Conservation (phyloP, 2,113 vertebrate species). For the Otus sunia region DNA sequence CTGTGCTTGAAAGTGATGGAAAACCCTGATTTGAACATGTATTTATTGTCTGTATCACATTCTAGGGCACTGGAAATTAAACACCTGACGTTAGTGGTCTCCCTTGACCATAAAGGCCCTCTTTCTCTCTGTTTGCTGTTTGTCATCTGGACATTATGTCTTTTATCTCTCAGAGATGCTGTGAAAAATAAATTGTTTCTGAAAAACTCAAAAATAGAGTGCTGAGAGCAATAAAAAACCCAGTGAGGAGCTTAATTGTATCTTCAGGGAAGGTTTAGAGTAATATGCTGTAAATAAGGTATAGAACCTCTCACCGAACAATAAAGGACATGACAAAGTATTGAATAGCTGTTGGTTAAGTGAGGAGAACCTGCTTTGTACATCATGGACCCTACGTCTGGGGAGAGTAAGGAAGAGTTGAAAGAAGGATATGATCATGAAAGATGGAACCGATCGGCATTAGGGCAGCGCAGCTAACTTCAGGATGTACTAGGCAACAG, state of each 20-base stretch:
- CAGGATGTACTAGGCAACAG: too few species aligned
- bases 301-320: neutral
- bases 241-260: constrained; percentile 8
- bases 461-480: neutral
- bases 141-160: constrained; percentile 5
- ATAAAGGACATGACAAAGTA: neutral
- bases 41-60: neutral
- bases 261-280: neutral
- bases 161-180: constrained; percentile 35
- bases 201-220: constrained; percentile 19
- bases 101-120: neutral
- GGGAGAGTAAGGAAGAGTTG: neutral
- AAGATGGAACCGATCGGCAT: neutral
- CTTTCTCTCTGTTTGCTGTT: neutral
- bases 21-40: neutral
- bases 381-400: accelerated
- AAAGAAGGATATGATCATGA: neutral
- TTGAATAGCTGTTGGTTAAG: neutral
- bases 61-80: neutral
- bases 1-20: neutral
- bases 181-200: constrained; percentile 30
- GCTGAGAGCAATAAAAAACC: constrained; percentile 10
- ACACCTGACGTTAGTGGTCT: constrained; percentile 12
- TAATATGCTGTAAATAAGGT: neutral
- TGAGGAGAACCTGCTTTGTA: neutral